Conservation (phyloP, 2,797 vertebrate species). For the Valencia hispanica region DNA sequence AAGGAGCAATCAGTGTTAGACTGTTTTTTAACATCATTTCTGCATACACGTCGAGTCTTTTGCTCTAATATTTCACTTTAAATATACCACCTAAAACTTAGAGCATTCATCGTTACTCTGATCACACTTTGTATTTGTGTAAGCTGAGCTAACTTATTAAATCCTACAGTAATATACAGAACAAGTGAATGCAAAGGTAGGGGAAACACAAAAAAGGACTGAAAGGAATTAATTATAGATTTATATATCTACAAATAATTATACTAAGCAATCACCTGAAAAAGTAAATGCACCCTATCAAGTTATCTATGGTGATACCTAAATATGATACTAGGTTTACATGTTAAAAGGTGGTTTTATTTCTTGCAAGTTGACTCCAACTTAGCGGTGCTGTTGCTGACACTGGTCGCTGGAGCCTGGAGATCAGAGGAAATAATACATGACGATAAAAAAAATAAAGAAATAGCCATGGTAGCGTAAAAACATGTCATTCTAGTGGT, state of each 20-base stretch:
- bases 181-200: not conserved
- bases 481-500: not conserved
- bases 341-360: constrained; percentile 17
- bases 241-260: constrained; percentile 1
- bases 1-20: not conserved
- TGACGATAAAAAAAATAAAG: not conserved
- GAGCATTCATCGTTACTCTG: not conserved
- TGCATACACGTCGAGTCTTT: not conserved
- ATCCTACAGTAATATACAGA: not conserved
- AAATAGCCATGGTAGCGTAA: not conserved
- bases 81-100: not conserved
- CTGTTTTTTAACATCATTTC: not conserved
- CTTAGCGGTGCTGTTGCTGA: constrained; percentile 38
- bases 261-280: not conserved
- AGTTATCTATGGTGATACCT: not conserved
- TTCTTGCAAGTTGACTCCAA: constrained; percentile 19
- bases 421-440: constrained; percentile 16
- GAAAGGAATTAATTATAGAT: not conserved
- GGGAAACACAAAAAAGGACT: not conserved
- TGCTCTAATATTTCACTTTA: not conserved
- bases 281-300: not conserved
- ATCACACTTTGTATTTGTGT: not conserved
- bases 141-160: not conserved
- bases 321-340: not conserved
- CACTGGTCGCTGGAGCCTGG: constrained; percentile 34